phyloP scores from a whole-genome alignment of 2,888 invertebrate species.

The Microctonus hyperodae region DNA sequence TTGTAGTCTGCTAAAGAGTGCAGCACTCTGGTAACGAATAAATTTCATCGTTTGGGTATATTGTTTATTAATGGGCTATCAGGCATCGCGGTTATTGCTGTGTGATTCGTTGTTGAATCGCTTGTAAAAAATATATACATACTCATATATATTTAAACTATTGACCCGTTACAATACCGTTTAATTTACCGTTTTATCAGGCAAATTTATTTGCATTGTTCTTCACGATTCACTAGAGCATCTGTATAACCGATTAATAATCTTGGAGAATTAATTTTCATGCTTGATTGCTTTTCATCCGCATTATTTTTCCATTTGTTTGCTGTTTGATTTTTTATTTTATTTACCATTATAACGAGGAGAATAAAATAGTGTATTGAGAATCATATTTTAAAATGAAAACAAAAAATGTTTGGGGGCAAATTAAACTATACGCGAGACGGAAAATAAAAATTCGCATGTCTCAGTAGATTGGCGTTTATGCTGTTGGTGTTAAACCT shows the following conservation, averaged over 20 bases:
- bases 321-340: neutral
- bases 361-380: conserved; percentile 1
- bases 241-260: conserved; percentile 28
- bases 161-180: conserved; percentile 24
- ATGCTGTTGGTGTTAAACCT: conserved; percentile 22
- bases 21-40: conserved; percentile 48
- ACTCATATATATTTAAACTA: conserved; percentile 8
- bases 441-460: conserved; percentile 21
- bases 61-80: conserved; percentile 34
- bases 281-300: neutral
- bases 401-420: neutral
- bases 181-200: conserved; percentile 26
- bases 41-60: conserved; percentile 45
- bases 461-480: conserved; percentile 50
- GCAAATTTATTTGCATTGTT: conserved; percentile 24
- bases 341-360: neutral
- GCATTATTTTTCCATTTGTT: neutral
- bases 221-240: conserved; percentile 27
- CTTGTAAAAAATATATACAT: conserved; percentile 1
- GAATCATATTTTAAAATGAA: conserved; percentile 39
- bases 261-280: conserved; percentile 31
- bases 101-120: neutral
- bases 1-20: conserved; percentile 39
- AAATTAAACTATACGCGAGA: neutral
- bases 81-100: conserved; percentile 38